Conservation (phyloP, 92 coral and sea anemone species). For the Montipora capitata region DNA sequence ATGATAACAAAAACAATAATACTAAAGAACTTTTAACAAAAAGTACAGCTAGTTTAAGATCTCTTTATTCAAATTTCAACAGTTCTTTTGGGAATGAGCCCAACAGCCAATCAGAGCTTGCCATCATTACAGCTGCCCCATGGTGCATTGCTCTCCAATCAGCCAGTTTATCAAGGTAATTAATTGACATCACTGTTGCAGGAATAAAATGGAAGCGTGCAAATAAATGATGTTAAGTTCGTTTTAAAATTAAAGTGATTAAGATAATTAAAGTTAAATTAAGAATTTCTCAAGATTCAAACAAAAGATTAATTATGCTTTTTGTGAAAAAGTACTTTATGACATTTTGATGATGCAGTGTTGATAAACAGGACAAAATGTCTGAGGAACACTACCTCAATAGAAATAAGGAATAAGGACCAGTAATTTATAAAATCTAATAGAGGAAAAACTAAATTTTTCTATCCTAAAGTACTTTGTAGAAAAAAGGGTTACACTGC, state of each 20-base stretch:
- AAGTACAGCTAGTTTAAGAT: neutral
- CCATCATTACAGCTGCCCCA: conserved; percentile 73
- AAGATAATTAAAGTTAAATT: too few species aligned
- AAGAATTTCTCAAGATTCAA: neutral
- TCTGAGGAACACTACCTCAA: too few species aligned
- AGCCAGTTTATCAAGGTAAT: conserved; percentile 82
- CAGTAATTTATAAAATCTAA: too few species aligned
- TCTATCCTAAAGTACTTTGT: too few species aligned
- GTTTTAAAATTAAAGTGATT: too few species aligned
- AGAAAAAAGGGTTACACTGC: too few species aligned
- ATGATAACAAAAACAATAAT: neutral
- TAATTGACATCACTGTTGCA: neutral
- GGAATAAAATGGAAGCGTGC: neutral
- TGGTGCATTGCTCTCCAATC: conserved; percentile 66
- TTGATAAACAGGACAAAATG: too few species aligned
- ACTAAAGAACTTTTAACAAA: neutral
- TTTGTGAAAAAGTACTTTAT: neutral
- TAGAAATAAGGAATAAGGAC: too few species aligned
- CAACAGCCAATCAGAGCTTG: conserved; percentile 50
- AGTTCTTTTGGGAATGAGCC: conserved; percentile 83
- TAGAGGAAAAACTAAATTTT: too few species aligned
- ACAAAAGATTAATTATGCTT: neutral
- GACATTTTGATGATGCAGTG: neutral
- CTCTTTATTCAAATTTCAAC: conserved; percentile 44
- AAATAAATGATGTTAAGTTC: too few species aligned